Conservation (phyloP, 1,140 invertebrate genomes). For the Trichoplusia ni region DNA sequence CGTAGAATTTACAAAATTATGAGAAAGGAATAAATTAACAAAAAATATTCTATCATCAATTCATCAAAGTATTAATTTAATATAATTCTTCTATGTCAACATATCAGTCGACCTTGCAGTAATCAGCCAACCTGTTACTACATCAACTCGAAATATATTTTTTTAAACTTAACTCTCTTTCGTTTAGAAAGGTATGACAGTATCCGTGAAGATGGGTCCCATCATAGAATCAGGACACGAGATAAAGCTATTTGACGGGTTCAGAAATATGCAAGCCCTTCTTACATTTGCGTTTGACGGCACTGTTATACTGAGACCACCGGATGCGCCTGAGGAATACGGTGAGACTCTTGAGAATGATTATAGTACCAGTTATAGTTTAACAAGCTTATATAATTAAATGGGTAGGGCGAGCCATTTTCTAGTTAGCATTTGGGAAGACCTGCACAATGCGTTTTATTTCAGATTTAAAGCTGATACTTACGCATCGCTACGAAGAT, state of each 20-base stretch:
- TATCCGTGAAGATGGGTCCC: slow-evolving; percentile 65
- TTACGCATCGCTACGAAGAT: slow-evolving; percentile 65
- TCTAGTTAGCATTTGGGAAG: no score
- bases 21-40: no score
- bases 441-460: not conserved
- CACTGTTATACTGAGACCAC: slow-evolving; percentile 50
- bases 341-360: slow-evolving; percentile 40
- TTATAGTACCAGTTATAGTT: no score
- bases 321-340: slow-evolving; percentile 47
- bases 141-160: no score
- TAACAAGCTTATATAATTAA: no score
- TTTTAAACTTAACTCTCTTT: not conserved
- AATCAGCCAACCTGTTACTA: no score
- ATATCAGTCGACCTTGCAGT: no score
- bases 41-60: no score
- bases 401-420: no score
- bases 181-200: slow-evolving; percentile 67
- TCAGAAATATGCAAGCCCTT: slow-evolving; percentile 43
- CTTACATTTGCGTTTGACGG: slow-evolving; percentile 66
- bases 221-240: slow-evolving; percentile 65
- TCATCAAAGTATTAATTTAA: no score
- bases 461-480: slow-evolving; percentile 60
- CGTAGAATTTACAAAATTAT: not conserved
- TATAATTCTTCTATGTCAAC: no score
- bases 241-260: slow-evolving; percentile 56